phyloP scores from a whole-genome alignment of 2,888 invertebrate genomes.

The Leptinotarsa tumamoca region DNA sequence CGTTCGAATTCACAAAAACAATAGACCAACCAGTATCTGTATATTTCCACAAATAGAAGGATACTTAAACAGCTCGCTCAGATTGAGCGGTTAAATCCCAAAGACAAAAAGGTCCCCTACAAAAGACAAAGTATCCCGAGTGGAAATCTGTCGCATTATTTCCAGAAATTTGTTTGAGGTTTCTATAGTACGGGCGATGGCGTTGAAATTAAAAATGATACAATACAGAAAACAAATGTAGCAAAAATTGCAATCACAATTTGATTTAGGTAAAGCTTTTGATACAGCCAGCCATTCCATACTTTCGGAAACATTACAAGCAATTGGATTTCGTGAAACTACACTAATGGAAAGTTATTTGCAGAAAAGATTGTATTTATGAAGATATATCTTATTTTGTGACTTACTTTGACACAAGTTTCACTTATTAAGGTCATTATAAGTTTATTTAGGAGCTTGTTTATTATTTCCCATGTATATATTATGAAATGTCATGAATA shows the following conservation, averaged over 20 bases:
- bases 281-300: too few relatives aligned
- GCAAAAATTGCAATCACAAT: not conserved
- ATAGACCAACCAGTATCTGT: slow-evolving; percentile 41
- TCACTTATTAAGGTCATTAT: too few relatives aligned
- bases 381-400: too few relatives aligned
- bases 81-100: slow-evolving; percentile 36
- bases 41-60: slow-evolving; percentile 43
- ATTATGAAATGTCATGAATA: too few relatives aligned
- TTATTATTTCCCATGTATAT: too few relatives aligned
- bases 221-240: not conserved
- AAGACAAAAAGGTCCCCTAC: slow-evolving; percentile 37
- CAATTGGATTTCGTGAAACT: too few relatives aligned
- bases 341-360: too few relatives aligned
- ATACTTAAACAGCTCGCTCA: slow-evolving; percentile 38
- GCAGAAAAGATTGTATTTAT: too few relatives aligned
- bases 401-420: too few relatives aligned
- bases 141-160: slow-evolving; percentile 42
- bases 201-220: not conserved
- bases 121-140: slow-evolving; percentile 41
- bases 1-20: slow-evolving; percentile 45
- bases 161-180: slow-evolving; percentile 40
- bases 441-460: too few relatives aligned
- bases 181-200: slow-evolving; percentile 31
- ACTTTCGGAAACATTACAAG: too few relatives aligned
- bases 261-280: not conserved